Percentiles rank a stretch among this genome's conserved stretches.
phyloP scores from a whole-genome alignment of 2,797 vertebrate species.

The Siniperca scherzeri region DNA sequence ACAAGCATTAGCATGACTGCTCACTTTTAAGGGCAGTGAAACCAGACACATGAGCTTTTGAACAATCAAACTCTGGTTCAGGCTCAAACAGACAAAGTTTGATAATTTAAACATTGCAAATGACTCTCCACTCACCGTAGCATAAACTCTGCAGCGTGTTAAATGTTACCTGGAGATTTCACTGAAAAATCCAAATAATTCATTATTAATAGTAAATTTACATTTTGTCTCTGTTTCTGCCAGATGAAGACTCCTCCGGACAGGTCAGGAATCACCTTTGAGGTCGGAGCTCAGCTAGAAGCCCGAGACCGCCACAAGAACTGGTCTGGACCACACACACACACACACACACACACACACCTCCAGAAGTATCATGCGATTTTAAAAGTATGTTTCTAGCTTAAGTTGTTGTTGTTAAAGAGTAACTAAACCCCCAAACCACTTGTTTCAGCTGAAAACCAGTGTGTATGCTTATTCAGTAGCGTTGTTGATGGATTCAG shows the following conservation, averaged over 20 bases:
- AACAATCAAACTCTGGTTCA: not conserved
- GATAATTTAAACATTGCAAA: not conserved
- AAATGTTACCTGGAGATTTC: not conserved
- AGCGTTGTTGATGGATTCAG: too few species aligned
- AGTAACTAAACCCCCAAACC: too few species aligned
- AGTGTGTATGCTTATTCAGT: too few species aligned
- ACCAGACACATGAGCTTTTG: not conserved
- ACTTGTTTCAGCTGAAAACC: too few species aligned
- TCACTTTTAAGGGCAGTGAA: too few species aligned
- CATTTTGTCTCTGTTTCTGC: not conserved
- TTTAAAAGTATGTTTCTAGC: not conserved
- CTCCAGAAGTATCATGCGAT: not conserved
- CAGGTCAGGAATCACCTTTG: conserved; percentile 95
- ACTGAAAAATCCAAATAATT: not conserved
- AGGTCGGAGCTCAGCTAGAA: conserved; percentile 97
- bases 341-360: not conserved
- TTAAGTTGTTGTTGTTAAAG: not conserved
- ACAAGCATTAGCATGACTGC: not conserved
- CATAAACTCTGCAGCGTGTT: not conserved
- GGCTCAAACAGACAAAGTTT: not conserved
- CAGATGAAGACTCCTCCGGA: conserved; percentile 96
- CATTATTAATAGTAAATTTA: not conserved
- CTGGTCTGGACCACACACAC: conserved; percentile 75
- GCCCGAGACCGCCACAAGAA: conserved; percentile 96
- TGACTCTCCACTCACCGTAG: not conserved